Conservation (phyloP, 2,113 vertebrate species). For the Lepus timidus region DNA sequence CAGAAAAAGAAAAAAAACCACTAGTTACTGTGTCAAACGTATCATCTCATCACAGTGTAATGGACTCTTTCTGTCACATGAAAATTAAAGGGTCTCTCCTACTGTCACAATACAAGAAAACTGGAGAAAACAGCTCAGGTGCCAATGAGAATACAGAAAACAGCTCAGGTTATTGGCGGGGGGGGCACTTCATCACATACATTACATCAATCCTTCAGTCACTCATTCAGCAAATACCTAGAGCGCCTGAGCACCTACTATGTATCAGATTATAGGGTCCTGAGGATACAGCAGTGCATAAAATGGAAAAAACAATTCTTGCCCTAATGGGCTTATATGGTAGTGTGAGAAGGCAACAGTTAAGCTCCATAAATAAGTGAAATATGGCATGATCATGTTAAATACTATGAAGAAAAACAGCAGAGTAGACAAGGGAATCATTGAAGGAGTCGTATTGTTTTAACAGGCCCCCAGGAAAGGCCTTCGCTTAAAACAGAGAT, state of each 20-base stretch:
- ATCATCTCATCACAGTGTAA: not conserved
- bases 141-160: not conserved
- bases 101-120: not conserved
- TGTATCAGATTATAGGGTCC: not conserved
- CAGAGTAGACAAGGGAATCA: not conserved
- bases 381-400: not conserved
- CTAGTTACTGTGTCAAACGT: not conserved
- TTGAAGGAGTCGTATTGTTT: not conserved
- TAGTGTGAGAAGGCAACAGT: not conserved
- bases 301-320: not conserved
- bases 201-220: not conserved
- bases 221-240: not conserved
- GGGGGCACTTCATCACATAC: not conserved
- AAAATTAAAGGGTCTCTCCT: conserved; percentile 14
- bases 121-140: not conserved
- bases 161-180: not conserved
- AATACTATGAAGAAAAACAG: not conserved
- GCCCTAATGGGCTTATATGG: not conserved
- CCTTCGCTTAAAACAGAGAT: not conserved
- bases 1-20: conserved; percentile 17
- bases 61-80: not conserved
- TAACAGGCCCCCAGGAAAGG: not conserved
- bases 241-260: not conserved
- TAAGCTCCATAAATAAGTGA: not conserved
- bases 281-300: not conserved